Evolutionary conservation across 2,113 vertebrate species (phyloP).

Genomic region (Phainopepla nitens): DNA sequence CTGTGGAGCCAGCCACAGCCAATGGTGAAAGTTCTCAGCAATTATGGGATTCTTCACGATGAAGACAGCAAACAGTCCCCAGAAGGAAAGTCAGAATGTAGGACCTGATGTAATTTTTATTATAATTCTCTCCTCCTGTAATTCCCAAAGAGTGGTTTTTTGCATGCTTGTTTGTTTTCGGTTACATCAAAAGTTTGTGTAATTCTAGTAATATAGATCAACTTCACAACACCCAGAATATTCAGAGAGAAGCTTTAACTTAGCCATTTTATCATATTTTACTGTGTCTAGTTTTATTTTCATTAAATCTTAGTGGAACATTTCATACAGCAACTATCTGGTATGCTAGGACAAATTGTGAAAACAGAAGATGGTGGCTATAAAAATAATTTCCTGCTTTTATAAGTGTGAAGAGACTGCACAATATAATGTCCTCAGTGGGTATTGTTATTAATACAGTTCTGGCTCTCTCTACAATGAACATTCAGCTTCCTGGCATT

Average conservation of each 20-base stretch:
- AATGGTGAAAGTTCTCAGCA: background rate
- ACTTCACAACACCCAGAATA: background rate
- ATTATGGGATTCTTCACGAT: background rate
- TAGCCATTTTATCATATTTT: background rate
- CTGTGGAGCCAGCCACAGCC: background rate
- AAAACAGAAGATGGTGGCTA: background rate
- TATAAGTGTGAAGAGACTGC: background rate
- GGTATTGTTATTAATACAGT: background rate
- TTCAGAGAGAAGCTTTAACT: background rate
- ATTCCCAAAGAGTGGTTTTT: background rate
- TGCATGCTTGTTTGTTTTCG: background rate
- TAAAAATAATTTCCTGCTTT: constrained; percentile 28
- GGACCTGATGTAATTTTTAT: background rate
- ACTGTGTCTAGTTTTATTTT: background rate
- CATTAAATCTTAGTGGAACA: background rate
- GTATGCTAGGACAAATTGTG: background rate
- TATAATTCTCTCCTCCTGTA: background rate
- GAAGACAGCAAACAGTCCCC: background rate
- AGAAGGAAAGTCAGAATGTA: background rate
- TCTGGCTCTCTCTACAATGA: background rate
- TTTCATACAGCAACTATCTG: background rate
- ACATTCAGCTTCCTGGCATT: background rate
- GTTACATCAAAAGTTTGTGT: background rate
- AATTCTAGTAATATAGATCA: background rate
- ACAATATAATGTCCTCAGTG: background rate